Base-by-base conservation (phyloP, 2,888 invertebrate species). In the Glaucopsyche alexis region DNA sequence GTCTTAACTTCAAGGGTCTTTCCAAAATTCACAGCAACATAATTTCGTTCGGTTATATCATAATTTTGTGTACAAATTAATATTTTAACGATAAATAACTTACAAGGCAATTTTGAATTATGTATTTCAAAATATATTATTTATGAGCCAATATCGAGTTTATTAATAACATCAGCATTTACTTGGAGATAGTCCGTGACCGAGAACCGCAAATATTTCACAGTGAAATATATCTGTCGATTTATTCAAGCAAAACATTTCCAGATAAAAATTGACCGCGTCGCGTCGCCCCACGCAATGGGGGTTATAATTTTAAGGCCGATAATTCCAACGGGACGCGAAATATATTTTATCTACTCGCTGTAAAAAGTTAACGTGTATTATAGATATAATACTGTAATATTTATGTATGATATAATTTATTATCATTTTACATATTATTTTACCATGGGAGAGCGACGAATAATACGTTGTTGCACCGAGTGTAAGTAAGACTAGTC, bases 251-350 rank as follows among this genome's bases (percentile, higher is more conserved):
- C 82, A 82, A 82, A 87, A 81, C 79, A 81, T 67, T 79, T 83
- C 82, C 83, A 85, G 87, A 88, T 88, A 89, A 89, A 87, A 88
- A 87, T 86, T 87, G 84, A 86, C 87, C 86, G 82, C 45, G 45
- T 67, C 86, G 82, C 45, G 45, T 67, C 78, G 29, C 14, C 60
- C 47, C 60, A 29, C 67, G 50, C 60, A 71, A 76, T 76, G 72
- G 78, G 71, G 73, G 77, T 76, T 78, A 79, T 77, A 72, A 81
- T 85, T 83, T 83, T 83, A 79, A 83, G 76, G 73, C 47, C 55
- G 52, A 55, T 29, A 42, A 72, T 73, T 69, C 40, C 55, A 47
- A 69, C 38, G 14, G 47, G n/a, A 19, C 45, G 19, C 16, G 19
- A 45, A 47, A 47, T 45, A 47, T 42, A 9, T 66, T 47, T 67